phyloP scores from a whole-genome alignment of 2,113 vertebrate genomes.

The Ornithorhynchus anatinus region DNA sequence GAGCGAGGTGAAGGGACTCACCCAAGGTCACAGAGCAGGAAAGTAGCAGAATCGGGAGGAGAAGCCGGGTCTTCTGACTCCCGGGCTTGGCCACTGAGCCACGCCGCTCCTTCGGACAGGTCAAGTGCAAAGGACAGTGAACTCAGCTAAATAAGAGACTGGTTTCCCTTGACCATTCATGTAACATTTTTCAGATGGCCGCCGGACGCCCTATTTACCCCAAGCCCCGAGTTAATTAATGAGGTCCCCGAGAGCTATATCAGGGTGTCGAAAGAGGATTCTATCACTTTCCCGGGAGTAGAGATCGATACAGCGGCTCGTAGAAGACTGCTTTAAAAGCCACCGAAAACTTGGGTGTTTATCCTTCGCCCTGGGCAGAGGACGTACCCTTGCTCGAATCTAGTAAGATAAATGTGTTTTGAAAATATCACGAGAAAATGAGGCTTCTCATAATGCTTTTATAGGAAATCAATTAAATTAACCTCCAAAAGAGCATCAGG shows the following conservation, averaged over 20 bases:
- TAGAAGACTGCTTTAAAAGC: background rate
- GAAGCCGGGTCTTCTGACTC: too few relatives aligned
- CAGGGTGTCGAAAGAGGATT: background rate
- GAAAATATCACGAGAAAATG: slow-evolving; percentile 22
- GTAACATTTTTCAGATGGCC: too few relatives aligned
- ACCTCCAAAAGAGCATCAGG: slow-evolving; percentile 5
- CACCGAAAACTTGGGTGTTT: background rate
- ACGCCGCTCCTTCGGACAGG: too few relatives aligned
- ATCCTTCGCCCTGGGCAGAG: background rate
- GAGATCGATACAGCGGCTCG: slow-evolving; percentile 2
- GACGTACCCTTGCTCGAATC: slow-evolving; percentile 7
- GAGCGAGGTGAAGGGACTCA: background rate
- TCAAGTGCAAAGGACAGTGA: too few relatives aligned
- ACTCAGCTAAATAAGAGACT: too few relatives aligned
- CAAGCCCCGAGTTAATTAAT: too few relatives aligned
- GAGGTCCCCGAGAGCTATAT: too few relatives aligned
- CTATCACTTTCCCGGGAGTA: background rate
- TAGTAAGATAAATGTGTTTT: background rate
- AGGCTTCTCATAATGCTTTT: background rate
- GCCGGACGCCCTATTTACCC: too few relatives aligned
- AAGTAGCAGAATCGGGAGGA: too few relatives aligned
- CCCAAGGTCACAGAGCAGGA: background rate
- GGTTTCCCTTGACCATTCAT: too few relatives aligned
- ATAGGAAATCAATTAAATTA: slow-evolving; percentile 35
- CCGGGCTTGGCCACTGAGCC: too few relatives aligned